Evolutionary conservation across 2,797 vertebrate species (phyloP).

Genomic region (Anguilla pacifica): DNA sequence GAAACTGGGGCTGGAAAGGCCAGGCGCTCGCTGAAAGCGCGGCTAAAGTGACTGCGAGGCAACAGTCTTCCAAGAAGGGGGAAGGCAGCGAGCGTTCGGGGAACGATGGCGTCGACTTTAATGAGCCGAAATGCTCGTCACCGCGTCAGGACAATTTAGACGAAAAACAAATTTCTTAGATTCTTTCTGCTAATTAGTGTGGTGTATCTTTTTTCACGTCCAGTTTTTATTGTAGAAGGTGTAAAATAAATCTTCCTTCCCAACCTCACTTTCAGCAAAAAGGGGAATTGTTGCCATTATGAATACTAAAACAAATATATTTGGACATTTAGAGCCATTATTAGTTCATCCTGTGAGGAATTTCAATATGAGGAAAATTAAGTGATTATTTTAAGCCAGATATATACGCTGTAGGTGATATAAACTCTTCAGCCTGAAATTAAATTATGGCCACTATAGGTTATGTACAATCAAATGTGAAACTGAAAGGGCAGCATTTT

Average conservation of each 20-base stretch:
- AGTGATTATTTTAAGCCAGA: neutral
- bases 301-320: constrained; percentile 5
- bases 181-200: neutral
- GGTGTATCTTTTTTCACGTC: neutral
- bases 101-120: constrained; percentile 53
- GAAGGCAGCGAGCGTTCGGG: constrained; percentile 50
- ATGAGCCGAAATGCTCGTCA: neutral
- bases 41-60: constrained; percentile 65
- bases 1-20: constrained; percentile 78
- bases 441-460: neutral
- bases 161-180: neutral
- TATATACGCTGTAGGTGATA: neutral
- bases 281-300: neutral
- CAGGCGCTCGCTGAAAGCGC: constrained; percentile 68
- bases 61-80: constrained; percentile 71
- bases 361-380: neutral
- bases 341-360: neutral
- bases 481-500: neutral
- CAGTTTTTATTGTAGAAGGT: neutral
- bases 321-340: neutral
- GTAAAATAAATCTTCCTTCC: neutral
- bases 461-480: neutral
- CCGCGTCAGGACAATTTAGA: neutral
- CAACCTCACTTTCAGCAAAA: neutral
- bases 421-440: neutral